Conservation (phyloP, 2,113 vertebrate species). For the Mastomys coucha region DNA sequence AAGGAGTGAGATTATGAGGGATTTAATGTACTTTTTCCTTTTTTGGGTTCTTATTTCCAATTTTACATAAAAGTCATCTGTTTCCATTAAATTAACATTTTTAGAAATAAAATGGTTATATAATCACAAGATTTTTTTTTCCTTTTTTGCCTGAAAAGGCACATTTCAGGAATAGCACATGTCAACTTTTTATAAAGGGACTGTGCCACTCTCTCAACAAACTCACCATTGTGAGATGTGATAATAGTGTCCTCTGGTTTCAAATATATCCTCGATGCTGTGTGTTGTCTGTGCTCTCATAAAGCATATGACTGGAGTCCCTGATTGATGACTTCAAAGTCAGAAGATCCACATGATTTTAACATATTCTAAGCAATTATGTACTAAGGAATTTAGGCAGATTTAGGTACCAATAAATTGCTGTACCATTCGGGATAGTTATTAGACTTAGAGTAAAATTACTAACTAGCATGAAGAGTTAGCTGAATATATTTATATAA, state of each 20-base stretch:
- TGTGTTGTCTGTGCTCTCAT: neutral
- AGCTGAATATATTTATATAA: neutral
- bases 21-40: conserved; percentile 40
- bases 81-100: conserved; percentile 50
- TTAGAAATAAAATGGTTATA: conserved; percentile 22
- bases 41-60: neutral
- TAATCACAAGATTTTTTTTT: neutral
- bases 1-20: neutral
- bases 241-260: neutral
- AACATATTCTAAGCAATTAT: neutral
- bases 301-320: neutral
- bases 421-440: neutral
- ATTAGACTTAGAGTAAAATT: neutral
- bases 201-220: neutral
- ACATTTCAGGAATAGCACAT: neutral
- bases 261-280: neutral
- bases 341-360: neutral
- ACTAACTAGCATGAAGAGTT: neutral
- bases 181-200: neutral
- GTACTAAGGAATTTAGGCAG: neutral
- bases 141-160: neutral
- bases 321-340: neutral
- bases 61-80: conserved; percentile 21
- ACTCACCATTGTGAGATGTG: neutral
- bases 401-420: neutral